Base-by-base conservation (phyloP, 2,113 vertebrate species). In the Centropristis striata region DNA sequence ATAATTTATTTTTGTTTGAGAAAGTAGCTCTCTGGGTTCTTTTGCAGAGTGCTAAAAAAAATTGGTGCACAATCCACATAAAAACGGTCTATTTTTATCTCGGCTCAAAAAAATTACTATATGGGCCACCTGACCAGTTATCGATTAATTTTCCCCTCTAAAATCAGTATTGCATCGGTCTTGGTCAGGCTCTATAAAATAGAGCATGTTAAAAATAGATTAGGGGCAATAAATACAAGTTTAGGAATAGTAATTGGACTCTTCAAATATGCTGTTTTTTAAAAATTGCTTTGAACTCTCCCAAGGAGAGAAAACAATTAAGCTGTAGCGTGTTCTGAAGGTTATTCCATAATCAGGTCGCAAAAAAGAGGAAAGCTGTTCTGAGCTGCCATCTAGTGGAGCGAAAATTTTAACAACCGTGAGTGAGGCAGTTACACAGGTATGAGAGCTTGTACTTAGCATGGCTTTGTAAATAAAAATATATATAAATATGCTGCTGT, bases 221-320 rank as follows among this genome's bases (percentile, higher is more conserved):
- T 10, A 11, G 14, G 9, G 4, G 6, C 15, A 63, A 64, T 23
- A 47, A 18, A 49, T 20, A 32, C 10, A 18, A 47, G 18, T 5
- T 53, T 53, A 25, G 5, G 21, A 55, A 32, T 55, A 32, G 3
- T 3, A 32, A 32, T 37, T 51, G 4, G 23, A 32, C 14, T 9
- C 10, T 18, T n/a, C 0, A 16, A 28, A 14, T 61, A 41, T 10
- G 11, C 11, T 11, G 39, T 12, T 63, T 25, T 41, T 15, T 42
- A n/a, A n/a, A n/a, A n/a, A 61, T 21, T 20, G 16, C 61, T 10
- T 53, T 67, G 47, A 67, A 51, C 20, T 53, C 41, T 28, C 42
- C 11, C 28, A 23, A 32, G 47, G 14, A 51, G 32, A 53, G 8
- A 18, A 51, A 53, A 21, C 16, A 9, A 39, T 68, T 20, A 27